A percentile compares a stretch with the other conserved stretches of the same genome.
Conservation (phyloP, 2,113 vertebrate species). For the Crotalus helleri region DNA sequence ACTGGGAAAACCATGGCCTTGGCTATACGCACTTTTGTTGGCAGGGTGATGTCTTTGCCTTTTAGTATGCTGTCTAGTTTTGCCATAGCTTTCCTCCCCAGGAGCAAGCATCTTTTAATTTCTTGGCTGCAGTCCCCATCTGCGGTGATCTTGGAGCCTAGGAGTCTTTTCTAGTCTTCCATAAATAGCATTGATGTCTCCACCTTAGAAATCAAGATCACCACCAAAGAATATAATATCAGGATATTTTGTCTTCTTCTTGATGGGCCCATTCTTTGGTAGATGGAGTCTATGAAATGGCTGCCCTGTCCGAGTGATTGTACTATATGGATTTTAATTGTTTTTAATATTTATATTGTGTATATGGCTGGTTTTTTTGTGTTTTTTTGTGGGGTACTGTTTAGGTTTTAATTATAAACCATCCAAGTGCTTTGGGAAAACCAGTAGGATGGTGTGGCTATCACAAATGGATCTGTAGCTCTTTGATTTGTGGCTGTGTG, state of each 20-base stretch:
- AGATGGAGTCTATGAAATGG: neutral
- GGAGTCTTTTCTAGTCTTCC: neutral
- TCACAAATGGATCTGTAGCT: neutral
- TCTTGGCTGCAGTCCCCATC: no score
- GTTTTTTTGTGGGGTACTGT: neutral
- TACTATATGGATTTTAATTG: neutral
- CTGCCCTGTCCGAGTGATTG: neutral
- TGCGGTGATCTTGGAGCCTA: no score
- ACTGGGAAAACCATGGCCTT: no score
- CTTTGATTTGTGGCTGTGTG: neutral
- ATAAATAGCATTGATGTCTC: neutral
- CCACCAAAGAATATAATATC: neutral
- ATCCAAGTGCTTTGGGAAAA: neutral
- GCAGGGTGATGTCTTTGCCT: no score
- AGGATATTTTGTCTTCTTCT: neutral
- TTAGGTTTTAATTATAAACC: neutral
- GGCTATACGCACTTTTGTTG: no score
- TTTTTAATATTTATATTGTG: neutral
- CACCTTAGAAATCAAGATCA: slow-evolving; percentile 1
- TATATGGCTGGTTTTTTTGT: neutral
- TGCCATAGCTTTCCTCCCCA: no score
- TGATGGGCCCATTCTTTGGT: neutral
- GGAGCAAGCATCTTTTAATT: no score
- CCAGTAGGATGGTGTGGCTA: neutral
- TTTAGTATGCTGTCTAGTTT: no score